phyloP scores from a whole-genome alignment of 2,888 invertebrate species.

The Parnassius apollo region DNA sequence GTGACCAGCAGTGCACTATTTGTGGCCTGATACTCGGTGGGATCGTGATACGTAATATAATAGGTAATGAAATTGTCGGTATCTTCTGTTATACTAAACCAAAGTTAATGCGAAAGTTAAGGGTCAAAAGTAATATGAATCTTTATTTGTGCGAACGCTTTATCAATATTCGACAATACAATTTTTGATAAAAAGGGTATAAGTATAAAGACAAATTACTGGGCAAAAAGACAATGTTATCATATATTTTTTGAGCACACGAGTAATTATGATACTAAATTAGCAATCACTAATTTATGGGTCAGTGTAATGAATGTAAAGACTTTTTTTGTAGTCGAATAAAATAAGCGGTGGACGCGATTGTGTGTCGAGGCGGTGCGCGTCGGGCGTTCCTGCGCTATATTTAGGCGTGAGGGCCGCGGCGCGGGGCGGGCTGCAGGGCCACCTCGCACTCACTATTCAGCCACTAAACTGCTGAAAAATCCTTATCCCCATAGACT shows the following conservation, averaged over 20 bases:
- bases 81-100: no score
- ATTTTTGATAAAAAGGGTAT: no score
- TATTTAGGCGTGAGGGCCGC: constrained; percentile 75
- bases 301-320: constrained; percentile 32
- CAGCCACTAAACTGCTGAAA: constrained; percentile 51
- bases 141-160: no score
- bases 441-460: constrained; percentile 58
- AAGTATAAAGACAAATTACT: neutral
- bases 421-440: constrained; percentile 45
- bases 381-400: constrained; percentile 72
- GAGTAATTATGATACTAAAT: constrained; percentile 10
- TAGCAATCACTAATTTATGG: constrained; percentile 27
- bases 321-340: constrained; percentile 38
- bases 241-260: neutral
- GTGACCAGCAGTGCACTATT: no score
- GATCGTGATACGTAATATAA: no score
- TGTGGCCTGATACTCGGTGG: no score
- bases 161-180: no score
- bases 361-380: constrained; percentile 60
- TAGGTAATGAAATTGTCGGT: no score
- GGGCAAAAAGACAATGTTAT: neutral
- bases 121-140: no score
- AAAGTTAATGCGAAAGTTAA: no score
- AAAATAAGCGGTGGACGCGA: constrained; percentile 60
- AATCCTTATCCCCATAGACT: constrained; percentile 32